Conservation (phyloP, 2,888 invertebrate species). For the Mechanitis mazaeus region DNA sequence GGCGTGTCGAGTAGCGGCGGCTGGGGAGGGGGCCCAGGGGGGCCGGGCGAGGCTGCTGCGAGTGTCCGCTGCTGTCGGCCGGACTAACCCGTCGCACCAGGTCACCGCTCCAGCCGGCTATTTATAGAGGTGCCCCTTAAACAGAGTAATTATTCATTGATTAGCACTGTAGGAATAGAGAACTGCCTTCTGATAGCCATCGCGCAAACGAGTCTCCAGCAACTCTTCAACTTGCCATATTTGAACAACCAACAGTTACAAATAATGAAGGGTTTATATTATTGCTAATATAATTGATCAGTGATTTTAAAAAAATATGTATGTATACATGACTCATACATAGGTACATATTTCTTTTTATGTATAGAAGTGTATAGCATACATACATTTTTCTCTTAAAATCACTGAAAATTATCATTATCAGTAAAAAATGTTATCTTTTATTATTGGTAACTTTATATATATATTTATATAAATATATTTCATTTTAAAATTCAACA, state of each 20-base stretch:
- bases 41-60: constrained; percentile 56
- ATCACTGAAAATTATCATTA: too few relatives aligned
- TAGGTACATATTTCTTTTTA: too few relatives aligned
- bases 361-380: too few relatives aligned
- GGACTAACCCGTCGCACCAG: constrained; percentile 76
- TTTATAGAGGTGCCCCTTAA: constrained; percentile 77
- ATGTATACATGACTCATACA: too few relatives aligned
- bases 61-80: constrained; percentile 72
- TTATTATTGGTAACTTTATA: too few relatives aligned
- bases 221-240: constrained; percentile 49
- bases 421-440: too few relatives aligned
- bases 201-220: constrained; percentile 70
- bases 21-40: constrained; percentile 31
- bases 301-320: neutral
- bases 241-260: too few relatives aligned
- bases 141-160: constrained; percentile 78
- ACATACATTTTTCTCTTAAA: too few relatives aligned
- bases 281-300: neutral
- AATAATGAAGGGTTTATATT: too few relatives aligned
- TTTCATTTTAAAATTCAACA: too few relatives aligned
- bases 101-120: constrained; percentile 76
- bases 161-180: constrained; percentile 76
- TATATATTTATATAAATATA: too few relatives aligned
- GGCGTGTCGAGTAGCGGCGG: constrained; percentile 60
- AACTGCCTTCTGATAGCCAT: constrained; percentile 75